Base-by-base conservation (phyloP, 2,888 invertebrate species). In the Acleris holmiana region DNA sequence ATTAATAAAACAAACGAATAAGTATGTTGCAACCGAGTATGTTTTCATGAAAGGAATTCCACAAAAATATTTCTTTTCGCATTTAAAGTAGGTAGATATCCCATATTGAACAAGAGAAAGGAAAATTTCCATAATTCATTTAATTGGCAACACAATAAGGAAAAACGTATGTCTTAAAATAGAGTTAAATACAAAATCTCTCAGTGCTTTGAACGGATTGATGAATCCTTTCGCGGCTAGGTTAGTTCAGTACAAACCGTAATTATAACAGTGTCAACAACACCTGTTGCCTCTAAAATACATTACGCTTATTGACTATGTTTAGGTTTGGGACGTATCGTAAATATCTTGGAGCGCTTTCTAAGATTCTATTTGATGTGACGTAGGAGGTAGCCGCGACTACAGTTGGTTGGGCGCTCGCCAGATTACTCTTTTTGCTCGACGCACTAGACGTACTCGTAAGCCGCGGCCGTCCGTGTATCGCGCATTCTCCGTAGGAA, bases 341-440 rank as follows among this genome's bases (percentile, higher is more conserved):
- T 77, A 75, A 80, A 79, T 78, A 80, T 79, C 77, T 76, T 74
- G 48, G 50, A 69, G 67, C 72, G 73, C 75, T 77, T 82, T 69
- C 68, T 68, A 67, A 81, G 85, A 88, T 90, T 82, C 69, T 83
- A 88, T 89, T 86, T 85, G 84, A 86, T 88, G 87, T 84, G 88
- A 88, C 83, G 84, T 83, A 84, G 80, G 83, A 86, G 88, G 86
- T 83, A 86, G 83, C 84, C 80, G 80, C 78, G 75, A 78, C 78
- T 85, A 84, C 85, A 86, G 84, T 84, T 79, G 81, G 84, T 87
- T 91, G 91, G 91, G 89, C 78, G 76, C 70, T 73, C 80, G 91
- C 91, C 90, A 91, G 84, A 72, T 70, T 78, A 73, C 73, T 80
- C 84, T 86, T 88, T 89, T 91, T 91, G 86, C 76, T 89, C 85